Percentiles rank a stretch among this genome's conserved stretches.
Evolutionary conservation across 2,888 invertebrate genomes (phyloP).

Genomic region (Apotomis turbidana): DNA sequence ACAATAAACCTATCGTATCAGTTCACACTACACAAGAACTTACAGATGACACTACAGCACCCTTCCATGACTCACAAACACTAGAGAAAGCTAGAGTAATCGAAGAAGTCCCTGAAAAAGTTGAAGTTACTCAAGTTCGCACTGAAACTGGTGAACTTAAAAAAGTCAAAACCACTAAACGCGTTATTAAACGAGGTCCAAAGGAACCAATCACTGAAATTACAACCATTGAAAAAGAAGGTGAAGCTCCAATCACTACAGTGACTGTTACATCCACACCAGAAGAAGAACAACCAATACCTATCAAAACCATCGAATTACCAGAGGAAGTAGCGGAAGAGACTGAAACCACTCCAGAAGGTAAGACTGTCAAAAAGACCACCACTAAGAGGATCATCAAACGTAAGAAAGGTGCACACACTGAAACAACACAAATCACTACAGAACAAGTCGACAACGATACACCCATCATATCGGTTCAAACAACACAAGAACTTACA

Average conservation of each 20-base stretch:
- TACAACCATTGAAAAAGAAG: constrained; percentile 28
- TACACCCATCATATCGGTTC: background rate
- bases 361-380: constrained; percentile 53
- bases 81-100: background rate
- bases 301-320: background rate
- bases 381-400: constrained; percentile 61
- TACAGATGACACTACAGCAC: constrained; percentile 34
- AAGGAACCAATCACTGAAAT: constrained; percentile 56
- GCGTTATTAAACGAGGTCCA: constrained; percentile 26
- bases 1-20: constrained; percentile 67
- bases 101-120: constrained; percentile 49
- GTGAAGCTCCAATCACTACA: background rate
- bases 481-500: background rate
- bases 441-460: background rate
- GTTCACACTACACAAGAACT: constrained; percentile 57
- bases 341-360: background rate
- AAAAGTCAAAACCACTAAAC: constrained; percentile 53
- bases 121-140: constrained; percentile 62
- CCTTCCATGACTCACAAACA: background rate
- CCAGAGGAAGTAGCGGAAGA: background rate
- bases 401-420: background rate
- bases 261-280: background rate
- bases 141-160: constrained; percentile 62
- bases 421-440: background rate
- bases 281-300: background rate